Percentiles rank a stretch among this genome's conserved stretches.
phyloP scores from a whole-genome alignment of 2,113 vertebrate species.

The Lates calcarifer region DNA sequence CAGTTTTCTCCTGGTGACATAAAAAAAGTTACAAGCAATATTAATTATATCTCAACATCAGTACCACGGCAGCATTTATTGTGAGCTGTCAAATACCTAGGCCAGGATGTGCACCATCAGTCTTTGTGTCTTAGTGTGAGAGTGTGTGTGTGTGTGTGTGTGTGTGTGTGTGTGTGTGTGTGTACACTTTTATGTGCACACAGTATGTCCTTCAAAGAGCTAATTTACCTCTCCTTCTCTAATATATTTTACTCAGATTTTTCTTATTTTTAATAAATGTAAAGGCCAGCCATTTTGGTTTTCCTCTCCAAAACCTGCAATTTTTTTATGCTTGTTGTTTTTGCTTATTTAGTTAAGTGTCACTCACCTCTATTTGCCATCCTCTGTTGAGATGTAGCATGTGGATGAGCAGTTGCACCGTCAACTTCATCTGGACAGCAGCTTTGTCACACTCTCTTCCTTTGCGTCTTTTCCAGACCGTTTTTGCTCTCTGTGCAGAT shows the following conservation, averaged over 20 bases:
- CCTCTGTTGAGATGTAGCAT: background rate
- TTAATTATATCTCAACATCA: slow-evolving; percentile 12
- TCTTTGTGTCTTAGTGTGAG: no score
- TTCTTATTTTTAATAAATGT: slow-evolving; percentile 19
- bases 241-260: background rate
- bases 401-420: background rate
- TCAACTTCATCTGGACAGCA: background rate
- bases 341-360: background rate
- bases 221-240: background rate
- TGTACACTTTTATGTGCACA: background rate
- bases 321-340: background rate
- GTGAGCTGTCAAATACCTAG: background rate
- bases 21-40: background rate
- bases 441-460: slow-evolving; percentile 19
- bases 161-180: slow-evolving; percentile 1
- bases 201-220: background rate
- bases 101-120: slow-evolving; percentile 3
- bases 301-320: background rate
- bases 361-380: slow-evolving; percentile 25
- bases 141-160: slow-evolving; percentile 1
- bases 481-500: slow-evolving; percentile 47
- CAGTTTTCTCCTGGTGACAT: background rate
- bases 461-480: background rate
- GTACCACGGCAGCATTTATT: slow-evolving; percentile 15
- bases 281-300: background rate